These are phyloP conservation scores for Ceraclea dissimilis DNA, from an alignment of 2,888 invertebrate species.

Conservation along the genomic window DNA sequence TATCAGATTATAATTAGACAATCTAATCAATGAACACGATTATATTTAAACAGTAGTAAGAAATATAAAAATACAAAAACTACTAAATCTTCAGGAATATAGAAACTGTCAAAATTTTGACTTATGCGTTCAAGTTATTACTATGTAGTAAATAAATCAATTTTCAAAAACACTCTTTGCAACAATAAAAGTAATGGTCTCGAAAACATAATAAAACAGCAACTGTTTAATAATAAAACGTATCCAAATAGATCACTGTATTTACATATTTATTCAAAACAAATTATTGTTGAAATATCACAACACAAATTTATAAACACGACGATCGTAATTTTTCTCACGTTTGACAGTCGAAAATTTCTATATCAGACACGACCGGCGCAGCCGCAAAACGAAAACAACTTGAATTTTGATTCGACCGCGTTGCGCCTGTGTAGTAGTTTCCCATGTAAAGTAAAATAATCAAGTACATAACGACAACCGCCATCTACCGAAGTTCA, in stretches of 20 bases:
- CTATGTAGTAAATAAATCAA: not conserved
- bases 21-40: not conserved
- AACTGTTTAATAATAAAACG: not conserved
- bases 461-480: not conserved
- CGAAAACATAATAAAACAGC: not conserved
- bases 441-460: too few relatives aligned
- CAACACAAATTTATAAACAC: slow-evolving; percentile 16
- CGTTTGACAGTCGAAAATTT: slow-evolving; percentile 17
- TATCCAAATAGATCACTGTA: not conserved
- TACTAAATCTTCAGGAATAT: not conserved
- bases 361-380: slow-evolving; percentile 9
- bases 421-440: not conserved
- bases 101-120: not conserved
- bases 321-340: slow-evolving; percentile 11
- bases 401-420: not conserved
- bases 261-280: not conserved
- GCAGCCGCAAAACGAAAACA: slow-evolving; percentile 10
- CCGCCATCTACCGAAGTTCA: not conserved
- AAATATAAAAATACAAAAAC: not conserved
- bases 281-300: slow-evolving; percentile 6
- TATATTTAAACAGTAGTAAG: not conserved
- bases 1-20: not conserved
- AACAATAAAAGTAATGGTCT: not conserved
- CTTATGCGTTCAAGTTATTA: not conserved
- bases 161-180: slow-evolving; percentile 1